Evolutionary conservation across 2,888 invertebrate species (phyloP), one percentile per base, ranked within the genome.

Genomic region (Orthosia incerta): DNA sequence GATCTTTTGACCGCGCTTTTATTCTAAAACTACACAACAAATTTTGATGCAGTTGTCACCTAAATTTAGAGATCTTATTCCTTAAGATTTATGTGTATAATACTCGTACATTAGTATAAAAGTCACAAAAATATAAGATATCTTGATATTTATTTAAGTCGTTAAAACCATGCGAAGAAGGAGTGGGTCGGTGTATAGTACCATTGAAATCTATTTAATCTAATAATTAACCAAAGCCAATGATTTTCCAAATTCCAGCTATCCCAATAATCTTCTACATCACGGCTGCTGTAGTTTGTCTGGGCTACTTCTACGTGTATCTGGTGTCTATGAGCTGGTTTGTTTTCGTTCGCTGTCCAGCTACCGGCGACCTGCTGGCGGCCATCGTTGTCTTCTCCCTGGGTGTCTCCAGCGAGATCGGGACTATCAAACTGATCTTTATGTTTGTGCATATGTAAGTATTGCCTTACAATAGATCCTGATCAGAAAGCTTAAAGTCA

Each of bases 311-410:
- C 84, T 94, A 93, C 88, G 90, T 90, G 15, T 94, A 92, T 76
- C 71, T 91, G 9, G 63, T 92, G 20, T 94, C 93, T 0, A 88
- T 91, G 88, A 3, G 84, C 1, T 94, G 94, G 93, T 94, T 92
- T 76, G 90, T 94, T 7, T 91, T 91, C 73, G 76, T 87, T 55
- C 87, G 88, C 0, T 88, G 87, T 23, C 77, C 62, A 1, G 81
- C 90, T 68, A 92, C 90, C 0, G 89, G 90, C 0, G 90, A 93
- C 75, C 48, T 91, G 57, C 75, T 91, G 4, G 76, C 89, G 0
- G 91, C 91, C 0, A 84, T 92, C 62, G 80, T 94, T 0, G 87
- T 91, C 53, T 87, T 93, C 57, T 93, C 94, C 0, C 82, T 94
- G 9, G 90, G 89, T 0, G 68, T 87, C n/a, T 80, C 89, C 66